These are phyloP conservation scores for Brachyhypopomus gauderio DNA, from an alignment of 2,113 vertebrate species.

Conservation along the genomic window DNA sequence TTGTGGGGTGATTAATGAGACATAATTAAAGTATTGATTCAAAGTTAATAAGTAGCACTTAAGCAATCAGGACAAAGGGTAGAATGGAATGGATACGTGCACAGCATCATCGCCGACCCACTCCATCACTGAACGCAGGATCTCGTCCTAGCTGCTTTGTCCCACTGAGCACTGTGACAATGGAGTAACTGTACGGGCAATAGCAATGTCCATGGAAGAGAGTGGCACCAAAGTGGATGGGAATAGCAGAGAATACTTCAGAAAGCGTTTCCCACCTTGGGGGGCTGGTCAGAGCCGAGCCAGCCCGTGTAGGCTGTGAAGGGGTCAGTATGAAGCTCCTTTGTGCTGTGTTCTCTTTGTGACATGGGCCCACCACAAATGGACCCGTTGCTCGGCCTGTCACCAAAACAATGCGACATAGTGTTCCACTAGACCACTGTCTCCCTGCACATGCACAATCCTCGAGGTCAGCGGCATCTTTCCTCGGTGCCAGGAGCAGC, in stretches of 20 bases:
- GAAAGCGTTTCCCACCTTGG: conserved; percentile 33
- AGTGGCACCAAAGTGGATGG: conserved; percentile 12
- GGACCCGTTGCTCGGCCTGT: conserved; percentile 41
- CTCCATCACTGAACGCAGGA: conserved; percentile 34
- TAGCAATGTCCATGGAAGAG: conserved; percentile 12
- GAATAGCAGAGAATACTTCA: conserved; percentile 18
- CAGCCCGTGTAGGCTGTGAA: conserved; percentile 43
- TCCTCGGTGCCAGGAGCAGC: conserved; percentile 44
- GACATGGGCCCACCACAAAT: conserved; percentile 35
- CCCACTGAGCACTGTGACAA: conserved; percentile 56
- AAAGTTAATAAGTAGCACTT: conserved; percentile 57
- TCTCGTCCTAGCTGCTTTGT: conserved; percentile 29
- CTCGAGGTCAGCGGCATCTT: conserved; percentile 36
- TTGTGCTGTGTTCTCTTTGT: conserved; percentile 49
- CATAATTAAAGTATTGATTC: conserved; percentile 66
- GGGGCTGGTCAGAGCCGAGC: conserved; percentile 7
- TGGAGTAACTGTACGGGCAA: conserved; percentile 38
- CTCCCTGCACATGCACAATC: conserved; percentile 37
- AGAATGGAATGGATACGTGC: conserved; percentile 47
- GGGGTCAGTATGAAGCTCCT: conserved; percentile 39
- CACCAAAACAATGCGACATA: conserved; percentile 48
- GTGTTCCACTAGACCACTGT: conserved; percentile 45
- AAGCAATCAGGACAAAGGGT: conserved; percentile 55
- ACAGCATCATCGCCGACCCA: conserved; percentile 41
- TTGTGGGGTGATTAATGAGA: conserved; percentile 57